Evolutionary conservation across 2,888 invertebrate genomes (phyloP).

Genomic region (Luperina testacea): DNA sequence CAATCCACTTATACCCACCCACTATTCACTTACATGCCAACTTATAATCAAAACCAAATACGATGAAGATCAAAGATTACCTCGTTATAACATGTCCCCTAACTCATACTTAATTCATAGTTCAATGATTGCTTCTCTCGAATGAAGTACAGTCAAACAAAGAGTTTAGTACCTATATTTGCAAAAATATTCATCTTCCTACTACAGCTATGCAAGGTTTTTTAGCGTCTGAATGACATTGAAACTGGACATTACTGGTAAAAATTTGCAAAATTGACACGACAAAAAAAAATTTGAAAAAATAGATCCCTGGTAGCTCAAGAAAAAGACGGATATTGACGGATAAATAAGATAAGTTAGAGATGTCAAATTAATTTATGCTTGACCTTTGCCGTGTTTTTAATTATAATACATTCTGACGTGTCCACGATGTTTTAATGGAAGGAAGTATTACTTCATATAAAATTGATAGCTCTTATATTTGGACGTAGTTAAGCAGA

Average conservation of each 20-base stretch:
- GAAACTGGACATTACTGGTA: not conserved
- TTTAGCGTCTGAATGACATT: not conserved
- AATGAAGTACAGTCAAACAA: constrained; percentile 34
- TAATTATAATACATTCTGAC: not conserved
- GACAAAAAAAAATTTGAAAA: not conserved
- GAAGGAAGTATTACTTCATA: not conserved
- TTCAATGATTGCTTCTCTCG: constrained; percentile 59
- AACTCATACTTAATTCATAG: constrained; percentile 66
- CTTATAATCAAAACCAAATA: constrained; percentile 47
- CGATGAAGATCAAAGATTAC: constrained; percentile 53
- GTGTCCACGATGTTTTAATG: not conserved
- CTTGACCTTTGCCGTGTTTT: not conserved
- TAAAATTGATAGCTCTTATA: not conserved
- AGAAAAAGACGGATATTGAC: not conserved
- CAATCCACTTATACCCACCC: constrained; percentile 17
- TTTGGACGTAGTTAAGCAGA: too few relatives aligned
- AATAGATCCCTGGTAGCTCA: not conserved
- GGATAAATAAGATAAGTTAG: not conserved
- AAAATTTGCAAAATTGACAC: not conserved
- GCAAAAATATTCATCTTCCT: not conserved
- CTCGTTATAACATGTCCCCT: constrained; percentile 46
- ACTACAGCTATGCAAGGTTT: not conserved
- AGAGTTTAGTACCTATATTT: not conserved
- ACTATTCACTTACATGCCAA: constrained; percentile 57
- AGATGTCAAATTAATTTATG: not conserved